Conservation (phyloP, 2,888 invertebrate species). For the Acholoe squamosa region DNA sequence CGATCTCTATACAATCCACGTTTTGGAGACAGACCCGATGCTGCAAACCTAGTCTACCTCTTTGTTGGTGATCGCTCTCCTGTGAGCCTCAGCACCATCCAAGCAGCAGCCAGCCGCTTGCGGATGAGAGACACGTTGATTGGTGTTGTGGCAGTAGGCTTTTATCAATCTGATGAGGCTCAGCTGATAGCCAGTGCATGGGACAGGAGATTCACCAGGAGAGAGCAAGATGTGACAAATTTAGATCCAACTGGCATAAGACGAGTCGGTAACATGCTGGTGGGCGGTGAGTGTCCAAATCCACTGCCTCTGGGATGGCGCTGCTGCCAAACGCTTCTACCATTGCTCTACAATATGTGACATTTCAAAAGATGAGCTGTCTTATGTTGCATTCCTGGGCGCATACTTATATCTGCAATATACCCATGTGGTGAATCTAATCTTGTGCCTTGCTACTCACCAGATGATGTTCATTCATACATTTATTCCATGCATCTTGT, state of each 20-base stretch:
- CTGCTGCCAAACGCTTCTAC: background rate
- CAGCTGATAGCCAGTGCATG: conserved; percentile 22
- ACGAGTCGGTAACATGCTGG: background rate
- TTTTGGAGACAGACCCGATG: conserved; percentile 17
- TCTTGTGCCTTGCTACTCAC: too few species aligned
- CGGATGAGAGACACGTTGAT: conserved; percentile 11
- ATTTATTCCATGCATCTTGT: too few species aligned
- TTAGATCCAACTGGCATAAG: background rate
- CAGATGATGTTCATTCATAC: too few species aligned
- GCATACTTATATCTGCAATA: background rate
- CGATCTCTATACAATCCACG: background rate
- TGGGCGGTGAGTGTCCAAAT: conserved; percentile 47
- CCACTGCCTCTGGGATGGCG: background rate
- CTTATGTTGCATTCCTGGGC: background rate
- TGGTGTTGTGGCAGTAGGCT: conserved; percentile 38
- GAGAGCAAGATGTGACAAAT: background rate
- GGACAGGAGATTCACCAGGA: background rate
- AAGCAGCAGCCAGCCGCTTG: background rate
- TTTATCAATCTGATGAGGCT: background rate
- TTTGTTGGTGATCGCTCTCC: conserved; percentile 5
- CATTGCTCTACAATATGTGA: background rate
- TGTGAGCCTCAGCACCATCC: background rate
- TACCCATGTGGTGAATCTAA: too few species aligned
- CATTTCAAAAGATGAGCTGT: background rate
- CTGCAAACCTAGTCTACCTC: conserved; percentile 5